Base-by-base conservation (phyloP, 1,140 invertebrate genomes). In the Ladona fulva region DNA sequence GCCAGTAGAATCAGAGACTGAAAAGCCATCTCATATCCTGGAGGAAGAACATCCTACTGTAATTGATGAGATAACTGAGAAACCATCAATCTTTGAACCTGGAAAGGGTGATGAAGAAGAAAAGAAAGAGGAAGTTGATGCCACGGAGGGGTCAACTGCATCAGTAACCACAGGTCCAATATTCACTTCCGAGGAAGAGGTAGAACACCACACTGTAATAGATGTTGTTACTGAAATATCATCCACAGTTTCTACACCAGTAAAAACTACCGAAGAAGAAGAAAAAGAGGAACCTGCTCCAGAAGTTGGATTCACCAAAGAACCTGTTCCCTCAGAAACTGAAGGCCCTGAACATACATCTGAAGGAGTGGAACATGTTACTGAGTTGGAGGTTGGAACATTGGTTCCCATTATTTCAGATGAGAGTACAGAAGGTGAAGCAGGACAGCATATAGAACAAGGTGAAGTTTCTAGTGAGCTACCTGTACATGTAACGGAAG, bases 1-100 rank as follows among this genome's bases (percentile, higher is more conserved):
- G 74, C 42, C 74, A 80, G 16, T 24, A 19, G 78, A 25, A 74
- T 24, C 74, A 80, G 29, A 77, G 24, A 80, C 76, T 22, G 80
- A 81, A 78, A 12, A 78, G 42, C 78, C 29, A 37, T 37, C 29
- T 37, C 29, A 37, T 5, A 5, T 6, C n/a, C 12, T 80, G 76
- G 74, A 80, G 29, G 10, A 74, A 25, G 66, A 5, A 74, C 24
- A 78, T 74, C 24, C 22, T 25, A 59, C n/a, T 14, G 8, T 42
- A 44, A 59, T 10, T 73, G 59, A 22, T 25, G 24, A 77, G 6
- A 24, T 24, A 29, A 24, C 24, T 77, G 78, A 77, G 44, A 74
- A 25, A 25, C 1, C 78, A 3, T 44, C 42, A 66, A 12, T 66
- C 3, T 22, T 12, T 22, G 52, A 66, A 66, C n/a, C 52, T 19